Evolutionary conservation across 2,797 vertebrate species (phyloP).

Genomic region (Chanos chanos): DNA sequence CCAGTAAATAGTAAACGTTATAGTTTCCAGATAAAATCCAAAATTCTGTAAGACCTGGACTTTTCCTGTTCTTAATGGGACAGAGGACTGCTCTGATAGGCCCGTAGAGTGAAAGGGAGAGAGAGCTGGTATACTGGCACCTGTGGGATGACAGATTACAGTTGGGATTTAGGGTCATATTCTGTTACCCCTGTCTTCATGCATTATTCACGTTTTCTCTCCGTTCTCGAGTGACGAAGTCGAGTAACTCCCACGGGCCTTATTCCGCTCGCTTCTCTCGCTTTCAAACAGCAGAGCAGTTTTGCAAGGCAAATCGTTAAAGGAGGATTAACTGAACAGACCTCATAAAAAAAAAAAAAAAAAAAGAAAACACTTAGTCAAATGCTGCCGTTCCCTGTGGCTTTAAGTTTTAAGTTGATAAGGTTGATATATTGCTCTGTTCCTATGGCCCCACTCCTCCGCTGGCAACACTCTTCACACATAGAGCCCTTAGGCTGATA

Average conservation of each 20-base stretch:
- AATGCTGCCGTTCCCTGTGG: no score
- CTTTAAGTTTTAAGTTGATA: no score
- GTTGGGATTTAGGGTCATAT: slow-evolving; percentile 13
- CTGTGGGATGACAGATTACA: slow-evolving; percentile 13
- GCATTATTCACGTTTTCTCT: slow-evolving; percentile 30
- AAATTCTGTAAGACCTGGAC: no score
- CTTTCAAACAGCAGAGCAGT: neutral
- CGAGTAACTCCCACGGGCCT: neutral
- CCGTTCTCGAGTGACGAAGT: neutral
- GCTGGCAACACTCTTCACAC: no score
- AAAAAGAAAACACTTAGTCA: no score
- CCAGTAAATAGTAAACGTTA: no score
- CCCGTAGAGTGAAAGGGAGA: slow-evolving; percentile 8
- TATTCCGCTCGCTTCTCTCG: neutral
- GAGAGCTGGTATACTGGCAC: slow-evolving; percentile 21
- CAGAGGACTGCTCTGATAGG: no score
- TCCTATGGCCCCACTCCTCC: no score
- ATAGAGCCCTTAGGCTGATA: neutral
- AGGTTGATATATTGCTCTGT: no score
- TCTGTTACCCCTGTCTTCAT: slow-evolving; percentile 33
- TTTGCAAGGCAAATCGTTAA: slow-evolving; percentile 24
- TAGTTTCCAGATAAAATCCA: no score
- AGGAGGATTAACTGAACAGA: neutral
- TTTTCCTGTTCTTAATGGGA: no score
- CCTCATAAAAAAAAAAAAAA: no score